A percentile compares a stretch with the other conserved stretches of the same genome.
These are phyloP conservation scores for Chrysolophus pictus DNA, from an alignment of 2,797 vertebrate genomes.

Conservation along the genomic window DNA sequence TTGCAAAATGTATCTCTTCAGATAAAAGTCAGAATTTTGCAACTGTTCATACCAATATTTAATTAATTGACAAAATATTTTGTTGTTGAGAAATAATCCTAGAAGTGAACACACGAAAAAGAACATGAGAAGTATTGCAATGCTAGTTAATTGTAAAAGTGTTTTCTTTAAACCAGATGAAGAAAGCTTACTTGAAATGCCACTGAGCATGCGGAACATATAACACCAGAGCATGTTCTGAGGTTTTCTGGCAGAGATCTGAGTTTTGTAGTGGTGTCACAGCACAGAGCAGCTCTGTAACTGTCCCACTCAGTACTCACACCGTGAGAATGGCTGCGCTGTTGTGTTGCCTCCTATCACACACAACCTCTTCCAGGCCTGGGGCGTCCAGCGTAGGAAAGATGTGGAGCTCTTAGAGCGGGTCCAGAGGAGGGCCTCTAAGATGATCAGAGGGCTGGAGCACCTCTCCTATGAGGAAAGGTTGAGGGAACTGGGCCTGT, in stretches of 20 bases:
- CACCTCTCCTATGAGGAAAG: too few relatives aligned
- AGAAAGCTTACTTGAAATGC: background rate
- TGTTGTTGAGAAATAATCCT: background rate
- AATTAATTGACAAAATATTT: background rate
- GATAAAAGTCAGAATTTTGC: background rate
- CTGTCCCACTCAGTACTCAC: background rate
- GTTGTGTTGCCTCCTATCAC: background rate
- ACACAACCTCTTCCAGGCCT: background rate
- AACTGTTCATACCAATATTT: background rate
- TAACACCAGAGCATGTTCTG: background rate
- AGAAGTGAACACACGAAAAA: background rate
- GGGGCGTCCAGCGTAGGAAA: too few relatives aligned
- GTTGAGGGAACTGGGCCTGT: too few relatives aligned
- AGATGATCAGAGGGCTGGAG: too few relatives aligned
- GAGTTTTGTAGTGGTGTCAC: background rate
- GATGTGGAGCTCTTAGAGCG: too few relatives aligned
- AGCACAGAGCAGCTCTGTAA: background rate
- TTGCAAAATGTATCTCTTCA: background rate
- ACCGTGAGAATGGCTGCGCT: background rate
- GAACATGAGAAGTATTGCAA: background rate
- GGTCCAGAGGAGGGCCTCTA: too few relatives aligned
- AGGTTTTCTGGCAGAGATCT: background rate
- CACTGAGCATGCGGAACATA: background rate
- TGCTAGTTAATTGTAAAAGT: background rate
- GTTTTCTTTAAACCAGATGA: background rate